Percentiles rank a stretch among this genome's conserved stretches.
phyloP scores from a whole-genome alignment of 2,113 vertebrate genomes.

The Odocoileus hemionus region DNA sequence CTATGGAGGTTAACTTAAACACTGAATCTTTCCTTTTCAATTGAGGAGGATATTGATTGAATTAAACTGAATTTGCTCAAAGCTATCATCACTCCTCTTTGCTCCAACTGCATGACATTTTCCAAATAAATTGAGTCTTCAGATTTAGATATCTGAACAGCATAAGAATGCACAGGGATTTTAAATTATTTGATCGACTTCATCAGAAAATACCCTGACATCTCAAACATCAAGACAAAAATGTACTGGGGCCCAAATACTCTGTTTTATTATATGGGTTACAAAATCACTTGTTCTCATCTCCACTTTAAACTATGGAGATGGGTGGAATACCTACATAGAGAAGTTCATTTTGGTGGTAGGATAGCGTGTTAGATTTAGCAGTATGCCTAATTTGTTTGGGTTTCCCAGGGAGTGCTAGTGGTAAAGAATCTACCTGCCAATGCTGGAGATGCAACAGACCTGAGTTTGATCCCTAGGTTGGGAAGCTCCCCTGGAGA shows the following conservation, averaged over 20 bases:
- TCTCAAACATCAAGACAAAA: background rate
- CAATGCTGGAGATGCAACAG: background rate
- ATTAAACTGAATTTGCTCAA: background rate
- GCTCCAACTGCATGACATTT: background rate
- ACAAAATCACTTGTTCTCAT: background rate
- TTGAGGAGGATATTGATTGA: background rate
- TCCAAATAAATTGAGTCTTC: background rate
- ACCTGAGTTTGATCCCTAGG: background rate
- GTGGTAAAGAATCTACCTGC: background rate
- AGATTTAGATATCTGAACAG: background rate
- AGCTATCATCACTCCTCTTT: background rate
- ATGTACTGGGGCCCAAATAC: background rate
- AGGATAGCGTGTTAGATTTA: background rate
- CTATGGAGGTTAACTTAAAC: background rate
- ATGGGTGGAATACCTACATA: background rate
- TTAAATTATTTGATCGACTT: background rate
- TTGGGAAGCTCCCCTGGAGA: background rate
- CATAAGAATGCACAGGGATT: background rate
- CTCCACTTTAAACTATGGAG: background rate
- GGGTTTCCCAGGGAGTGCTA: background rate
- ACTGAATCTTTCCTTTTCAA: background rate
- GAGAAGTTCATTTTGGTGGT: background rate
- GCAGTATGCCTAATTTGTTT: background rate
- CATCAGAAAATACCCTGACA: background rate
- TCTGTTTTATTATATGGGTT: background rate